phyloP scores from a whole-genome alignment of 2,113 vertebrate species.

The Plecturocebus donacophilus region DNA sequence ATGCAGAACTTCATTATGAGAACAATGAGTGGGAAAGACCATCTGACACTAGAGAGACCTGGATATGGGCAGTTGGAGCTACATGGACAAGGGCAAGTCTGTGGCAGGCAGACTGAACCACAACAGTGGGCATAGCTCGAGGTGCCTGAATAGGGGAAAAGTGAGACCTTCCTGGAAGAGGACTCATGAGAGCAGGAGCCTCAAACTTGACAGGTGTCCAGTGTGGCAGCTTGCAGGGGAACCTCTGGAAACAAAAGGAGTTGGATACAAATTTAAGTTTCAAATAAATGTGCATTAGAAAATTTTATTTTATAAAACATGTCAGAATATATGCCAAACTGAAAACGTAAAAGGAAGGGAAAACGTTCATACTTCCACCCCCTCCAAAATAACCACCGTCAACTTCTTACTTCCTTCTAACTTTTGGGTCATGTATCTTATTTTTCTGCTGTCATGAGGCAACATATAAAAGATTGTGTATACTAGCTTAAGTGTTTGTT shows the following conservation, averaged over 20 bases:
- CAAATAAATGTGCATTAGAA: neutral
- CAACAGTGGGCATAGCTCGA: neutral
- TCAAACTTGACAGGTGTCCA: neutral
- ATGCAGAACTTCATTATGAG: neutral
- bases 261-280: neutral
- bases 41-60: neutral
- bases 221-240: neutral
- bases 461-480: neutral
- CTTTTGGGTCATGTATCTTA: neutral
- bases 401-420: neutral
- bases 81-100: neutral
- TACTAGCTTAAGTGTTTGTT: slow-evolving; percentile 17
- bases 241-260: neutral
- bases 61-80: neutral
- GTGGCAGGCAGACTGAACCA: neutral
- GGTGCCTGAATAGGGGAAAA: neutral
- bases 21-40: neutral
- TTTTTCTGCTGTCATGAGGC: neutral
- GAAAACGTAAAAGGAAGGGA: neutral
- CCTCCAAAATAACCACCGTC: neutral
- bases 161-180: neutral
- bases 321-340: neutral
- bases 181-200: neutral
- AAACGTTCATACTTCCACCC: neutral
- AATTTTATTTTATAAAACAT: slow-evolving; percentile 33